Conservation (phyloP, 2,888 invertebrate genomes). For the Acleris literana region DNA sequence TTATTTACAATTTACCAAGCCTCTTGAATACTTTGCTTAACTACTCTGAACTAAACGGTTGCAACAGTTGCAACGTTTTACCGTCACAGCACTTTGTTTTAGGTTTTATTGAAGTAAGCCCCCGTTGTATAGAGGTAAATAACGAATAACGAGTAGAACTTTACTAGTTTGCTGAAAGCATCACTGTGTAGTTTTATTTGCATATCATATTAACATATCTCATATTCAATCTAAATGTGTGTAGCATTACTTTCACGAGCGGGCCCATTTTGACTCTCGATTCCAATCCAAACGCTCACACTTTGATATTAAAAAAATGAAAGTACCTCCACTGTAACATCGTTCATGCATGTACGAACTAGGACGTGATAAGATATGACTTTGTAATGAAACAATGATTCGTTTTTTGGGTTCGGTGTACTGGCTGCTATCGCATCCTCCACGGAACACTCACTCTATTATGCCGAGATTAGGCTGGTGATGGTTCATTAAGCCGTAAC, state of each 20-base stretch:
- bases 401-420: slow-evolving; percentile 64
- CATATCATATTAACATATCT: slow-evolving; percentile 17
- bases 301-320: slow-evolving; percentile 31
- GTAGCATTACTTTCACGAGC: slow-evolving; percentile 13
- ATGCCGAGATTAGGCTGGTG: slow-evolving; percentile 65
- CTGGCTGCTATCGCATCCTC: slow-evolving; percentile 69
- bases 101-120: too few species aligned
- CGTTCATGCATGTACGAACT: slow-evolving; percentile 45
- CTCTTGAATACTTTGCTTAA: too few species aligned
- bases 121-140: too few species aligned
- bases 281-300: slow-evolving; percentile 11
- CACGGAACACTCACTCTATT: slow-evolving; percentile 62
- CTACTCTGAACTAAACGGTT: too few species aligned
- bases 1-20: background rate
- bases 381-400: slow-evolving; percentile 59
- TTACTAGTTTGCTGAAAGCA: too few species aligned
- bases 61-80: too few species aligned
- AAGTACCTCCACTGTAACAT: slow-evolving; percentile 30
- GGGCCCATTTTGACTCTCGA: slow-evolving; percentile 3
- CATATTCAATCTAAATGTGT: slow-evolving; percentile 16
- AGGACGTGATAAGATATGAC: slow-evolving; percentile 61
- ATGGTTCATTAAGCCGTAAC: slow-evolving; percentile 65
- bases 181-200: too few species aligned
- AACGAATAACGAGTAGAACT: too few species aligned
- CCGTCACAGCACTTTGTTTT: too few species aligned